Evolutionary conservation across 64 coral and sea anemone genomes (phyloP), one percentile per base, ranked within the genome.

Genomic region (Pocillopora verrucosa): DNA sequence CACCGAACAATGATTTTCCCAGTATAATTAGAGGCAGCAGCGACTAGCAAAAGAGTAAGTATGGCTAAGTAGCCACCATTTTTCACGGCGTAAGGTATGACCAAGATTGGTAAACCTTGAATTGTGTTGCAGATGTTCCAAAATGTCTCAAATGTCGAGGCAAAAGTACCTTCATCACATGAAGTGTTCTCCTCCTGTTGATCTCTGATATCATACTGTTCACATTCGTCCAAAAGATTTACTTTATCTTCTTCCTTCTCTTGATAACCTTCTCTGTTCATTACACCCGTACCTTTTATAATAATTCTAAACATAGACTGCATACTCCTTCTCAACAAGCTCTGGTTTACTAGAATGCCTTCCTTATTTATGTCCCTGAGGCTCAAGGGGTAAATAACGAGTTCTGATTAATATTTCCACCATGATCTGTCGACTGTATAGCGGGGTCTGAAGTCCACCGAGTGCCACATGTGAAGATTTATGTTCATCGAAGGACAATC

Each of bases 61-160:
- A 98, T 13, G 36, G 93, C 92, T 34, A 95, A 63, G 24, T 87
- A 95, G 16, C 96, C 96, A 0, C 96, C 96, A 78, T 94, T 88
- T 41, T 63, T 74, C 36, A 98, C 76, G 7, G 93, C 96, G 37
- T 92, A 98, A 69, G 96, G 93, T 38, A 98, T 98, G 1, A 91
- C 90, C 16, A 98, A 82, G 30, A 98, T 98, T 36, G 96, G 96
- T 37, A 98, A 83, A 45, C 96, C 96, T 90, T 98, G 96, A 79
- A 98, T 98, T 36, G 96, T 98, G 60, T 98, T 98, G 69, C 96
- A 90, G 70, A 95, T 98, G 34, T 98, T 98, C 93, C 96, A 98
- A 81, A 98, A 98, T 20, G 96, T 87, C 72, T 98, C 96, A 45
- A 88, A 98, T 14, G 90, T 87, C 60, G 93, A 96, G 45, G 88